Evolutionary conservation across 2,888 invertebrate genomes (phyloP).

Genomic region (Schizotus pectinicornis): DNA sequence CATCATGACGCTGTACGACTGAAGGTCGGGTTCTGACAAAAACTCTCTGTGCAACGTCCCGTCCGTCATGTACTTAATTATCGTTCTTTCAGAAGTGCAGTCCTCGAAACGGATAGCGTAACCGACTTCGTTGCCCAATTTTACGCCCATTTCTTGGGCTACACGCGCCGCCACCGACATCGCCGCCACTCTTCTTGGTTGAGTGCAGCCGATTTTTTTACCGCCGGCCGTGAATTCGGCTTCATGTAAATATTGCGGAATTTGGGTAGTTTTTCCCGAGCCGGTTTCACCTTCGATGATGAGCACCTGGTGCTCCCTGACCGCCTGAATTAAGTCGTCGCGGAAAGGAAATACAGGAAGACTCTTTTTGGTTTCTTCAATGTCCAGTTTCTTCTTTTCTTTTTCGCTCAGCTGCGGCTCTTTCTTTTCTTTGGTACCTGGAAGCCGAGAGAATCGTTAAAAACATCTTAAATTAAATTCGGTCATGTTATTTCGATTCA

Average conservation of each 20-base stretch:
- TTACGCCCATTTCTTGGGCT: conserved; percentile 96
- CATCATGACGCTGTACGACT: conserved; percentile 97
- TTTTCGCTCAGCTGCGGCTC: conserved; percentile 69
- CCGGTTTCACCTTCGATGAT: conserved; percentile 99
- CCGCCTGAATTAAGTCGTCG: conserved; percentile 87
- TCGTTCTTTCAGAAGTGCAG: conserved; percentile 95
- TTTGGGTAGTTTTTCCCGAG: conserved; percentile 98
- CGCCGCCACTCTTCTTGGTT: conserved; percentile 96
- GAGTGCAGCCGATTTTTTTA: conserved; percentile 87
- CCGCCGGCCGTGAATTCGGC: conserved; percentile 85
- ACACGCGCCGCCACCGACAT: conserved; percentile 99
- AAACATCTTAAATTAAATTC: no score
- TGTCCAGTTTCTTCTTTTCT: conserved; percentile 76
- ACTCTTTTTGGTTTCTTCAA: conserved; percentile 91
- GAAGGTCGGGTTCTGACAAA: conserved; percentile 94
- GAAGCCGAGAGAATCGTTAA: no score
- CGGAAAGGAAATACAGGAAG: conserved; percentile 94
- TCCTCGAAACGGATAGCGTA: conserved; percentile 98
- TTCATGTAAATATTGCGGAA: conserved; percentile 96
- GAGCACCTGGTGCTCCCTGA: conserved; percentile 84
- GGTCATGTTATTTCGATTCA: no score
- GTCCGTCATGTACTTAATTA: conserved; percentile 99
- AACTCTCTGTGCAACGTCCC: conserved; percentile 98
- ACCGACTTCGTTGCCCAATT: conserved; percentile 91
- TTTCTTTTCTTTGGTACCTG: conserved; percentile 63